A percentile compares a stretch with the other conserved stretches of the same genome.
Evolutionary conservation across 1,140 invertebrate genomes (phyloP).

Genomic region (Heliconius hermathena): DNA sequence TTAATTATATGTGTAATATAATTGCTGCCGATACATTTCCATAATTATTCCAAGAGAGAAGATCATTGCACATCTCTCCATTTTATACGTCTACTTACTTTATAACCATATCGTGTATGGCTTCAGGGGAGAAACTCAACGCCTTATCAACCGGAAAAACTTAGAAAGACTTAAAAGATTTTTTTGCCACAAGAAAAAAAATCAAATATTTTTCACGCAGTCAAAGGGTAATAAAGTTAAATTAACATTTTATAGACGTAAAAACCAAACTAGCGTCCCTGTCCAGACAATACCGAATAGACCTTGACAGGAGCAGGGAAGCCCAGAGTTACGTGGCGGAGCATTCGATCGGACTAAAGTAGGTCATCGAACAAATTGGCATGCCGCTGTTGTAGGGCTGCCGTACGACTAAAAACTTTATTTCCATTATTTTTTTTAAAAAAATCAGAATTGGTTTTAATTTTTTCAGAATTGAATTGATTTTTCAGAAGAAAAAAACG

Average conservation of each 20-base stretch:
- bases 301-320: slow-evolving; percentile 73
- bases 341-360: slow-evolving; percentile 58
- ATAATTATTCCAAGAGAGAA: too few relatives aligned
- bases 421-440: not conserved
- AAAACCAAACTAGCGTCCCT: slow-evolving; percentile 47
- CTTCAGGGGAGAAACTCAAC: too few relatives aligned
- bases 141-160: too few relatives aligned
- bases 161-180: too few relatives aligned
- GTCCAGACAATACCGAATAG: slow-evolving; percentile 38
- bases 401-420: not conserved
- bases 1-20: too few relatives aligned
- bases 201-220: not conserved
- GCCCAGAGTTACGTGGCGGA: slow-evolving; percentile 61
- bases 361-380: slow-evolving; percentile 55
- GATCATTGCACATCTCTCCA: too few relatives aligned
- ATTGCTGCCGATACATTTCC: too few relatives aligned
- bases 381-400: not conserved
- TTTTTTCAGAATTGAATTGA: not conserved
- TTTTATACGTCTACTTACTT: too few relatives aligned
- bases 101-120: too few relatives aligned
- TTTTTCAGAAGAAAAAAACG: too few relatives aligned
- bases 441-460: not conserved
- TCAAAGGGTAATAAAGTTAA: not conserved
- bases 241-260: slow-evolving; percentile 20
- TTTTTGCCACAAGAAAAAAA: too few relatives aligned